A percentile compares a stretch with the other conserved stretches of the same genome.
Evolutionary conservation across 2,888 invertebrate species (phyloP).

Genomic region (Teinopalpus imperialis): DNA sequence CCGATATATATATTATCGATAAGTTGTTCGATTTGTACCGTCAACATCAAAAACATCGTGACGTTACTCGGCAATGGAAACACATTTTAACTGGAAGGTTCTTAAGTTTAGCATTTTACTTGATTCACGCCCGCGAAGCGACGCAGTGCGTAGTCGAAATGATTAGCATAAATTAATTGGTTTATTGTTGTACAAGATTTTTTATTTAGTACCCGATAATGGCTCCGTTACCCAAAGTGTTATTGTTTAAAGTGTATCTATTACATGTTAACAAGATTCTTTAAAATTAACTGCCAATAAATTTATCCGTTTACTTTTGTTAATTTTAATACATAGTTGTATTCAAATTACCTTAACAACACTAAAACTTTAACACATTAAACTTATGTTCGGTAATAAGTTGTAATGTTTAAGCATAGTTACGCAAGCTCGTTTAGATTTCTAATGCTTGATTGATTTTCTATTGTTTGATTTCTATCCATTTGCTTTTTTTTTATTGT

Average conservation of each 20-base stretch:
- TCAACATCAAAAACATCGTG: neutral
- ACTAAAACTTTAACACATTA: no score
- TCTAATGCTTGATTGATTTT: no score
- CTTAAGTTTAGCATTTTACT: slow-evolving; percentile 35
- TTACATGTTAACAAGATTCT: slow-evolving; percentile 22
- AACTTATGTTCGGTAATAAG: no score
- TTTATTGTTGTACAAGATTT: slow-evolving; percentile 38
- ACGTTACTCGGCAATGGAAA: slow-evolving; percentile 31
- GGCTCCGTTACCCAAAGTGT: slow-evolving; percentile 34
- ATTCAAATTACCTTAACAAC: no score
- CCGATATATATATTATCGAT: no score
- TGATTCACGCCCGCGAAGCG: slow-evolving; percentile 32
- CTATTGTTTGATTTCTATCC: no score
- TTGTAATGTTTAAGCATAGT: no score
- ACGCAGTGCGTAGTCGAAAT: slow-evolving; percentile 32
- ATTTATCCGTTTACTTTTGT: slow-evolving; percentile 3
- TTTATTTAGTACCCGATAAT: slow-evolving; percentile 41
- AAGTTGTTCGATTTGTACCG: neutral
- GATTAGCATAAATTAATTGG: slow-evolving; percentile 43
- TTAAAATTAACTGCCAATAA: slow-evolving; percentile 13
- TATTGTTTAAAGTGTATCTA: slow-evolving; percentile 24
- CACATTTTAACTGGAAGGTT: slow-evolving; percentile 27
- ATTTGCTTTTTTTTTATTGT: no score
- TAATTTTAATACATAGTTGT: slow-evolving; percentile 8
- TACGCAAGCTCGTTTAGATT: no score